Conservation (phyloP, 2,113 vertebrate genomes). For the Chionodraco myersi region DNA sequence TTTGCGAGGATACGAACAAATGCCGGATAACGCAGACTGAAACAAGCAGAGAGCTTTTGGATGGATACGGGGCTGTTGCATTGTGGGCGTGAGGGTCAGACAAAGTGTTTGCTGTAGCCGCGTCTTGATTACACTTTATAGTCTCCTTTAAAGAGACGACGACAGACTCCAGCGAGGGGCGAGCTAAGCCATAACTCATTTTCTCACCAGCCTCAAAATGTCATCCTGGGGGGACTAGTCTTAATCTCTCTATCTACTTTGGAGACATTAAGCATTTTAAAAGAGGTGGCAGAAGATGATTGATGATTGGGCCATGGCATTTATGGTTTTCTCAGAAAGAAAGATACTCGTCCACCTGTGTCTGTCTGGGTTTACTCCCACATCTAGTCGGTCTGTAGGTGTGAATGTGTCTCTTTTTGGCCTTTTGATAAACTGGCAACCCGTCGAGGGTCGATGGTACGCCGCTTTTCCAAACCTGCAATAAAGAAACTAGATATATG, state of each 20-base stretch:
- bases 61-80: not conserved
- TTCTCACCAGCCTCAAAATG: slow-evolving; percentile 70
- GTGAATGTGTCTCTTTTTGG: slow-evolving; percentile 13
- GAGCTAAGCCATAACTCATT: slow-evolving; percentile 70
- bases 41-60: not conserved
- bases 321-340: slow-evolving; percentile 31
- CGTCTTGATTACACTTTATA: slow-evolving; percentile 65
- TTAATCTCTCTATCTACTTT: slow-evolving; percentile 65
- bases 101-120: slow-evolving; percentile 57
- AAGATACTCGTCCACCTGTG: slow-evolving; percentile 38
- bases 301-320: slow-evolving; percentile 34
- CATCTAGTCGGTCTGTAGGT: slow-evolving; percentile 10
- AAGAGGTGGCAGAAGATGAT: slow-evolving; percentile 56
- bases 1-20: slow-evolving; percentile 11
- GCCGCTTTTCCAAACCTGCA: not conserved
- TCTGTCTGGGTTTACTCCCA: slow-evolving; percentile 21
- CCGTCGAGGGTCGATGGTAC: not conserved
- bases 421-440: slow-evolving; percentile 4
- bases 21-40: slow-evolving; percentile 8
- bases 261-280: slow-evolving; percentile 58
- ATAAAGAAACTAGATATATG: not conserved
- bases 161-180: slow-evolving; percentile 56
- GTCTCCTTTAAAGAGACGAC: slow-evolving; percentile 51
- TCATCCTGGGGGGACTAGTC: slow-evolving; percentile 58
- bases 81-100: slow-evolving; percentile 50